Base-by-base conservation (phyloP, 2,113 vertebrate genomes). In the Caloenas nicobarica region DNA sequence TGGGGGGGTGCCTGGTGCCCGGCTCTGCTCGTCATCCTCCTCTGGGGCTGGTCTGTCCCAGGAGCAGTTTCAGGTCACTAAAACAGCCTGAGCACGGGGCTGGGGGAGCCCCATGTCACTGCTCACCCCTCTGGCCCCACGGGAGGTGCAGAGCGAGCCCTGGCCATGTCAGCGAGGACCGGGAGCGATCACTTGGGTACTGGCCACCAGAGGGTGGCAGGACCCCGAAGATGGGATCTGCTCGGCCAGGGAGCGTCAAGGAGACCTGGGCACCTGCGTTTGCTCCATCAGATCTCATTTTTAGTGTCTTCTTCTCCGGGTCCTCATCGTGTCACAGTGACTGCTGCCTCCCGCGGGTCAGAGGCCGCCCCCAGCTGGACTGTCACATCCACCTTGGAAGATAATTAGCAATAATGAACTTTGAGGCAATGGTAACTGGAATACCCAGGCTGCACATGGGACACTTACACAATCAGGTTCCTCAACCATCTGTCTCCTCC, bases 331-430 rank as follows among this genome's bases (percentile, higher is more conserved):
- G 22, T 28, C 70, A 4, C 24, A 6, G 40, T 16, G 72, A 6
- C 54, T 13, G 42, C 80, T 76, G 83, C 81, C 69, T 56, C 58
- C 26, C 0, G 2, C 25, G 53, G 28, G 8, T 18, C 46, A 0
- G 54, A 50, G 66, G 68, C 81, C 0, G 4, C 57, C 48, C 44
- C 1, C 2, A 18, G 57, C 71, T 0, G 0, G 76, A 16, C 53
- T 33, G 2, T 10, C 86, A n/a, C 86, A 7, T 18, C 82, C 82
- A 40, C 8, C 16, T 69, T 31, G 54, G 88, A 73, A 92, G 85
- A 82, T 93, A 96, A 91, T 95, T 86, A 98, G 98, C 98, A 98
- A 98, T 98, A 98, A 98, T 9, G 26, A 96, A 85, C 85, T 86
- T 85, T 3, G 81, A 88, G 95, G 84, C 70, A 54, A 56, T 13